Percentiles rank a stretch among this genome's conserved stretches.
phyloP scores from a whole-genome alignment of 2,797 vertebrate species.

The Siniperca scherzeri region DNA sequence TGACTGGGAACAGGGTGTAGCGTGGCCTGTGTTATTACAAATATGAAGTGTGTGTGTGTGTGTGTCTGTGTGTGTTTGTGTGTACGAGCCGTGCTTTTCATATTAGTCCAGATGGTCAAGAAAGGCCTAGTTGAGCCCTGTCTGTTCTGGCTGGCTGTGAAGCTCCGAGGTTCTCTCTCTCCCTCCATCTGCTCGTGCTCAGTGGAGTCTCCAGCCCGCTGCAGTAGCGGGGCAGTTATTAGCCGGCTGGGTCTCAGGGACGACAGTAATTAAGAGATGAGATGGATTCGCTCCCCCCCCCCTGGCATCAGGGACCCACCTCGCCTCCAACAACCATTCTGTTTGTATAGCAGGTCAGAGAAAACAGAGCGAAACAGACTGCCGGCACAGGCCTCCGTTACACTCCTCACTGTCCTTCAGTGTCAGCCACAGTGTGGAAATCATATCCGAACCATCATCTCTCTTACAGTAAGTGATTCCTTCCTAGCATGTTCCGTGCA shows the following conservation, averaged over 20 bases:
- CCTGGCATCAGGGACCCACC: slow-evolving; percentile 19
- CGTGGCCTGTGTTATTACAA: slow-evolving; percentile 59
- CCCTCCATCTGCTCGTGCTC: slow-evolving; percentile 73
- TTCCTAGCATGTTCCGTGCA: neutral
- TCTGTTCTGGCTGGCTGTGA: slow-evolving; percentile 63
- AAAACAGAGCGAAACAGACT: slow-evolving; percentile 60
- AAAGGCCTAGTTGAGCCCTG: slow-evolving; percentile 69
- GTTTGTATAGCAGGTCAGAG: slow-evolving; percentile 62
- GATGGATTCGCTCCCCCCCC: slow-evolving; percentile 48
- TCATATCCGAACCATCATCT: neutral
- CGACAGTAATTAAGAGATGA: slow-evolving; percentile 80
- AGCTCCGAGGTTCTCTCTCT: slow-evolving; percentile 65
- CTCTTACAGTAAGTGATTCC: neutral
- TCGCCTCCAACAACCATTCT: slow-evolving; percentile 35
- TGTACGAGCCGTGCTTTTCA: slow-evolving; percentile 39
- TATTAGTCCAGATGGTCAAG: slow-evolving; percentile 70
- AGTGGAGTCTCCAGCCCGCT: slow-evolving; percentile 49
- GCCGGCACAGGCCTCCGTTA: neutral
- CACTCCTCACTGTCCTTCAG: slow-evolving; percentile 10
- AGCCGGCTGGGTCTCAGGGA: slow-evolving; percentile 68
- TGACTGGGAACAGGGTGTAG: slow-evolving; percentile 56
- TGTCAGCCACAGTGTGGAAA: slow-evolving; percentile 25
- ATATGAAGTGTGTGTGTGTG: slow-evolving; percentile 49
- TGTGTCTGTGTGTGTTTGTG: slow-evolving; percentile 35
- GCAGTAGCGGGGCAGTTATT: slow-evolving; percentile 68